Evolutionary conservation across 2,888 invertebrate species (phyloP).

Genomic region (Eupithecia inturbata): DNA sequence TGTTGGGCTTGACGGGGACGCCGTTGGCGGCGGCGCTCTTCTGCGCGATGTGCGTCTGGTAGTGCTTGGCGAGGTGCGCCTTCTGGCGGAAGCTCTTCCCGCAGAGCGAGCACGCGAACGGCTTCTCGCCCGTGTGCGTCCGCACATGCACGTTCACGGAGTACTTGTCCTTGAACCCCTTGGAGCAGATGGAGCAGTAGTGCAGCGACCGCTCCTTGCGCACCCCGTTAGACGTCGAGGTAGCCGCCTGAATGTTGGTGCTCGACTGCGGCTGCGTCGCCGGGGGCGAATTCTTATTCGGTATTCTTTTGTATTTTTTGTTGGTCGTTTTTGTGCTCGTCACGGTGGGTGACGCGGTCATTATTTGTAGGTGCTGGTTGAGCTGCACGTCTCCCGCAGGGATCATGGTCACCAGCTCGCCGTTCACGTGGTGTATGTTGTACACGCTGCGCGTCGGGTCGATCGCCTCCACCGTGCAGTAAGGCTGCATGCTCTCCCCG

Average conservation of each 20-base stretch:
- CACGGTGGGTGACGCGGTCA: slow-evolving; percentile 84
- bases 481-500: slow-evolving; percentile 89
- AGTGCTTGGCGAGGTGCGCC: slow-evolving; percentile 95
- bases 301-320: slow-evolving; percentile 89
- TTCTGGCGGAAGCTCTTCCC: slow-evolving; percentile 97
- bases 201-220: slow-evolving; percentile 94
- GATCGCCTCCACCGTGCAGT: slow-evolving; percentile 84
- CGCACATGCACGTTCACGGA: slow-evolving; percentile 98
- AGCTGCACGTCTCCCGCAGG: slow-evolving; percentile 76
- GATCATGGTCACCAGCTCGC: slow-evolving; percentile 78
- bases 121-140: slow-evolving; percentile 99
- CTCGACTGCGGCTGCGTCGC: slow-evolving; percentile 67
- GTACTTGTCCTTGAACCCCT: slow-evolving; percentile 98
- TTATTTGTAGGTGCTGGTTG: slow-evolving; percentile 82
- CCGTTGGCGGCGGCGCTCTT: slow-evolving; percentile 89
- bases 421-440: slow-evolving; percentile 81
- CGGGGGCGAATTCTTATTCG: slow-evolving; percentile 79
- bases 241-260: slow-evolving; percentile 78
- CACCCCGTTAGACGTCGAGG: slow-evolving; percentile 88
- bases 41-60: slow-evolving; percentile 96
- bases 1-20: slow-evolving; percentile 82
- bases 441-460: slow-evolving; percentile 83
- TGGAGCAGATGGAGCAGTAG: slow-evolving; percentile 96
- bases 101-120: slow-evolving; percentile 97
- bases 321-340: slow-evolving; percentile 85